Conservation (phyloP, 2,113 vertebrate species). For the Ciconia maguari region DNA sequence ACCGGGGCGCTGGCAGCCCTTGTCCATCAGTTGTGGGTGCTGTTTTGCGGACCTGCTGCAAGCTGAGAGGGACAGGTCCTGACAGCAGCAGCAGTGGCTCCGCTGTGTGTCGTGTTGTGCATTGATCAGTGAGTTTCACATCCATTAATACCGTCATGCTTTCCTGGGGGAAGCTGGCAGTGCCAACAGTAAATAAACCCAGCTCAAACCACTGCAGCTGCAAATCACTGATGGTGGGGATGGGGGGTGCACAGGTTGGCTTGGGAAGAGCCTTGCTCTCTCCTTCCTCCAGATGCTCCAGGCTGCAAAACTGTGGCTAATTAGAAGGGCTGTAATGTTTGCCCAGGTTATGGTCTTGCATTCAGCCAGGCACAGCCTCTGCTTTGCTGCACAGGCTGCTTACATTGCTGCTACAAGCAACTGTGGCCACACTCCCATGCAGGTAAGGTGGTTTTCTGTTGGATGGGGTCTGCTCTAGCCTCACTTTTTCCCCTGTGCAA, state of each 20-base stretch:
- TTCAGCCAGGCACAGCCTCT: background rate
- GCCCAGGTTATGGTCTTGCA: background rate
- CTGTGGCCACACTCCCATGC: background rate
- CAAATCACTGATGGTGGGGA: background rate
- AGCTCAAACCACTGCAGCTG: background rate
- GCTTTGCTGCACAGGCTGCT: background rate
- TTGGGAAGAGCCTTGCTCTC: background rate
- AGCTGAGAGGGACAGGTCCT: background rate
- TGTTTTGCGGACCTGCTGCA: background rate
- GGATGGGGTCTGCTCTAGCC: background rate
- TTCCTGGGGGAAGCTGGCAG: conserved; percentile 10
- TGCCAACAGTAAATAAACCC: conserved; percentile 57
- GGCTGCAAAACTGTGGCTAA: background rate
- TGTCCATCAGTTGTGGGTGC: background rate
- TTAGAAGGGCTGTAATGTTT: background rate
- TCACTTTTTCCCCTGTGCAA: background rate
- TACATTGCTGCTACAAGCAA: background rate
- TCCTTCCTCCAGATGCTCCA: background rate
- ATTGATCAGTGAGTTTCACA: background rate
- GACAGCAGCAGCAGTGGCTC: background rate
- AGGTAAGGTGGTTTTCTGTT: background rate
- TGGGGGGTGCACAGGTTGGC: background rate
- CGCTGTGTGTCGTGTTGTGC: background rate
- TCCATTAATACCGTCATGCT: background rate
- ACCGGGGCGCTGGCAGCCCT: background rate